Evolutionary conservation across 2,888 invertebrate genomes (phyloP).

Genomic region (Acleris cristana): DNA sequence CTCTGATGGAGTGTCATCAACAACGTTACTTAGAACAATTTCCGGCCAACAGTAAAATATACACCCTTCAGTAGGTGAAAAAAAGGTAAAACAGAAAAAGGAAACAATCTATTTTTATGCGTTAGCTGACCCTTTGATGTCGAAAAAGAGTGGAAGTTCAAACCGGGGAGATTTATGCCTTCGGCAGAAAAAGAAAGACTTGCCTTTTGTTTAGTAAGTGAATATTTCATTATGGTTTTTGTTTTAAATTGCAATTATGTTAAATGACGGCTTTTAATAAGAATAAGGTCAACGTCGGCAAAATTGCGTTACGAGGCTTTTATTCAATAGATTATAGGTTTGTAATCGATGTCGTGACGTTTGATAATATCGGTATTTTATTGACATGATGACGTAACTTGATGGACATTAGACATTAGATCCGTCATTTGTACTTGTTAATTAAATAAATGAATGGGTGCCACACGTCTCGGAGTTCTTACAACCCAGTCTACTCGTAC

Average conservation of each 20-base stretch:
- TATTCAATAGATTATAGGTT: no score
- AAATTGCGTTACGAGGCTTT: neutral
- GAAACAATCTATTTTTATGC: constrained; percentile 62
- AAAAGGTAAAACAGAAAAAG: constrained; percentile 43
- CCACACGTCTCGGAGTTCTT: no score
- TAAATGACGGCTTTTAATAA: constrained; percentile 32
- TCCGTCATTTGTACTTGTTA: no score
- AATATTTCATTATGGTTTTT: constrained; percentile 52
- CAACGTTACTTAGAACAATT: constrained; percentile 29
- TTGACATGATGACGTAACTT: no score
- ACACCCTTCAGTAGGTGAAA: constrained; percentile 32
- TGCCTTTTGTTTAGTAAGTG: constrained; percentile 59
- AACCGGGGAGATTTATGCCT: constrained; percentile 67
- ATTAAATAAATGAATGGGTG: no score
- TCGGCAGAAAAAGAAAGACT: constrained; percentile 49
- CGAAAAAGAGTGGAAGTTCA: constrained; percentile 54
- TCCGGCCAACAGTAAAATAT: constrained; percentile 25
- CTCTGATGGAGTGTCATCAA: constrained; percentile 23
- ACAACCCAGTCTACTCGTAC: no score
- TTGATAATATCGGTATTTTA: no score
- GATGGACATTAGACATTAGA: no score
- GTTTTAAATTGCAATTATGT: constrained; percentile 56
- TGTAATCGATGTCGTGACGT: no score
- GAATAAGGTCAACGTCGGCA: constrained; percentile 13
- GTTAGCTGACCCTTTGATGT: constrained; percentile 57